phyloP scores from a whole-genome alignment of 2,797 vertebrate species.

The Spinus pinus region DNA sequence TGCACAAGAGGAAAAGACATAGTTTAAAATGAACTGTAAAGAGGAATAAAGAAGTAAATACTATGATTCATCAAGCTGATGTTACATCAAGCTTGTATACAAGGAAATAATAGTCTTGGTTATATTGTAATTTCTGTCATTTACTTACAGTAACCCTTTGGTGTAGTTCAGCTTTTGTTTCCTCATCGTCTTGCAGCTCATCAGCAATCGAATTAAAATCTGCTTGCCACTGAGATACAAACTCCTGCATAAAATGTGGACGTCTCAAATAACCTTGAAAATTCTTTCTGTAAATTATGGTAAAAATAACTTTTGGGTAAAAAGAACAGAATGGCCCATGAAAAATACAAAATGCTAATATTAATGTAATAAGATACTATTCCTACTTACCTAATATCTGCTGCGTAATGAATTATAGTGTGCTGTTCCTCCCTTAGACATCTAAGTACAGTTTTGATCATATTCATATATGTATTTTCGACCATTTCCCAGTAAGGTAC shows the following conservation, averaged over 20 bases:
- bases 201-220: conserved; percentile 85
- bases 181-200: conserved; percentile 85
- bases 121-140: not conserved
- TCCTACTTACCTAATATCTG: conserved; percentile 80
- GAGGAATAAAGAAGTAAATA: not conserved
- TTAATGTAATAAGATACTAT: not conserved
- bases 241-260: conserved; percentile 88
- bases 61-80: not conserved
- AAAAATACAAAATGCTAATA: not conserved
- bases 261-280: conserved; percentile 81
- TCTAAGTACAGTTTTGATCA: conserved; percentile 82
- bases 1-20: not conserved
- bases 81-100: not conserved
- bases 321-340: not conserved
- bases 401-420: conserved; percentile 75
- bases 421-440: conserved; percentile 78
- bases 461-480: conserved; percentile 79
- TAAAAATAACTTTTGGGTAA: not conserved
- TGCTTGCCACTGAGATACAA: conserved; percentile 88
- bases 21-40: not conserved
- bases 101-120: not conserved
- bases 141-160: conserved; percentile 86
- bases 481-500: conserved; percentile 83
- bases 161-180: conserved; percentile 89
- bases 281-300: conserved; percentile 52